phyloP scores from a whole-genome alignment of 2,797 vertebrate genomes.

The Naso thynnoides region DNA sequence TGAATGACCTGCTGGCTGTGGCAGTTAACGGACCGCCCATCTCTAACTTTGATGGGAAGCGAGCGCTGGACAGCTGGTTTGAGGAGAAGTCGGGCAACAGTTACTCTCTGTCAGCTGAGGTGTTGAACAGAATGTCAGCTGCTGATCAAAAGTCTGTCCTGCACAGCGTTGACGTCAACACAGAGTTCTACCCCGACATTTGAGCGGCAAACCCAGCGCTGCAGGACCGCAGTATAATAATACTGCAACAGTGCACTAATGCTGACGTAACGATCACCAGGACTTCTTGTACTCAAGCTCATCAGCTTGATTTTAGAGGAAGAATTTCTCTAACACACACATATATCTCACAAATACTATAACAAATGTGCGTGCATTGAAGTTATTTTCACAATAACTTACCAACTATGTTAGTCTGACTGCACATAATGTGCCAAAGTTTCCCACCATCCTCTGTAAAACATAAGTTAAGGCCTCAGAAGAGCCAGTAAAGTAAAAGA shows the following conservation, averaged over 20 bases:
- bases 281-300: background rate
- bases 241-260: background rate
- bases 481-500: background rate
- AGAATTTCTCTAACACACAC: background rate
- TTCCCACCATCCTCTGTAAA: background rate
- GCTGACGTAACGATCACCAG: too few relatives aligned
- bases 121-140: constrained; percentile 90
- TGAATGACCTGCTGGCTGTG: constrained; percentile 92
- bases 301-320: background rate
- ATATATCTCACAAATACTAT: background rate
- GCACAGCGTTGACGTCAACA: constrained; percentile 88
- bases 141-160: constrained; percentile 90
- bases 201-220: constrained; percentile 61
- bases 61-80: constrained; percentile 96
- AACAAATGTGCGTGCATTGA: background rate
- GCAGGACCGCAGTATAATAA: background rate
- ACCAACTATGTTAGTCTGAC: background rate
- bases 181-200: constrained; percentile 91
- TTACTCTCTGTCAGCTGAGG: constrained; percentile 89
- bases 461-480: too few relatives aligned
- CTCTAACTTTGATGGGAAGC: constrained; percentile 92
- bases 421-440: too few relatives aligned
- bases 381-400: background rate
- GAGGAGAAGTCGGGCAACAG: constrained; percentile 96
- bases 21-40: constrained; percentile 93